These are phyloP conservation scores for Drosophila lutescens DNA, from an alignment of 2,888 invertebrate species.

Conservation along the genomic window DNA sequence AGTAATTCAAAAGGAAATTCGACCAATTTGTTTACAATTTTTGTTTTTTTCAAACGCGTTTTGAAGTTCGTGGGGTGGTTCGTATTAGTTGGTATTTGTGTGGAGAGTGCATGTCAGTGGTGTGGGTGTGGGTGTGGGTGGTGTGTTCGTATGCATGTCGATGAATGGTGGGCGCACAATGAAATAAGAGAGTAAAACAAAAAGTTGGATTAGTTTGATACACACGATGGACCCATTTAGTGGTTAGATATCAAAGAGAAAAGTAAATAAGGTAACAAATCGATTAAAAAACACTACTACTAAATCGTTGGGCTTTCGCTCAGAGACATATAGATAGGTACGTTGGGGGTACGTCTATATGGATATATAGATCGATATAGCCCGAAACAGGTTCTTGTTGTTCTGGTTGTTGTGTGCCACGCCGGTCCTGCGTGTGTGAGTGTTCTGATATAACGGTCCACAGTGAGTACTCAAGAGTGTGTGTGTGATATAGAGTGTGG, in stretches of 20 bases:
- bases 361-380: slow-evolving; percentile 9
- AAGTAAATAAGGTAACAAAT: slow-evolving; percentile 30
- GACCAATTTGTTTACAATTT: slow-evolving; percentile 28
- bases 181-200: slow-evolving; percentile 77
- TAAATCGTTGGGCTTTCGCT: slow-evolving; percentile 26
- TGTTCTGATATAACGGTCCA: slow-evolving; percentile 14
- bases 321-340: slow-evolving; percentile 16
- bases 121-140: slow-evolving; percentile 22
- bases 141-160: slow-evolving; percentile 36
- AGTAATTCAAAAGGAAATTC: slow-evolving; percentile 17
- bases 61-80: slow-evolving; percentile 10
- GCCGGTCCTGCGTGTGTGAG: slow-evolving; percentile 46
- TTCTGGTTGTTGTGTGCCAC: slow-evolving; percentile 50
- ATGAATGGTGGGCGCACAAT: slow-evolving; percentile 64
- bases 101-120: slow-evolving; percentile 13
- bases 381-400: slow-evolving; percentile 5
- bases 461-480: slow-evolving; percentile 22
- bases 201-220: slow-evolving; percentile 77
- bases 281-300: slow-evolving; percentile 31
- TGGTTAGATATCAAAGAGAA: slow-evolving; percentile 46
- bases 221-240: slow-evolving; percentile 51
- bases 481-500: slow-evolving; percentile 39
- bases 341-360: slow-evolving; percentile 15
- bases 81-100: slow-evolving; percentile 5
- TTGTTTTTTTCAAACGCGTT: slow-evolving; percentile 68